These are phyloP conservation scores for Corbicula japonica DNA, from an alignment of 2,888 invertebrate species.

Conservation along the genomic window DNA sequence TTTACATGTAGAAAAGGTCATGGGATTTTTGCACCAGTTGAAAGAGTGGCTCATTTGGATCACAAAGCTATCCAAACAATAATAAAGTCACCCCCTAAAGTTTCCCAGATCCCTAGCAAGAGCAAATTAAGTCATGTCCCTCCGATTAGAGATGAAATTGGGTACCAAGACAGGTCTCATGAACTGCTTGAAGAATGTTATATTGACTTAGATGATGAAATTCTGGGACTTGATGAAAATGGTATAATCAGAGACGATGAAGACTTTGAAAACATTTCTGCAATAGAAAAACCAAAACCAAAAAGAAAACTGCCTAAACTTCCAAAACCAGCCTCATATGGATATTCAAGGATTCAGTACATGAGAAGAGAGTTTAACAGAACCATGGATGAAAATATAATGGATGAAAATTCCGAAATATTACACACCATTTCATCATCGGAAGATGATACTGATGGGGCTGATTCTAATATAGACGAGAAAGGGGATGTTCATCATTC, in stretches of 20 bases:
- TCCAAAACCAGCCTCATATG: slow-evolving; percentile 50
- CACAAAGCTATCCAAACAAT: slow-evolving; percentile 35
- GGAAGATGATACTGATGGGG: slow-evolving; percentile 33
- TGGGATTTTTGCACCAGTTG: slow-evolving; percentile 90
- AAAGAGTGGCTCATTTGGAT: slow-evolving; percentile 87
- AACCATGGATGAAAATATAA: slow-evolving; percentile 28
- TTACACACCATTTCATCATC: slow-evolving; percentile 26
- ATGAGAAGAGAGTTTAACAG: slow-evolving; percentile 26
- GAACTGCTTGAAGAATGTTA: slow-evolving; percentile 62
- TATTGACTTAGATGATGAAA: slow-evolving; percentile 52
- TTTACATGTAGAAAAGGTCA: slow-evolving; percentile 89
- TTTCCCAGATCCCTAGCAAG: slow-evolving; percentile 61
- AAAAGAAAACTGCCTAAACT: slow-evolving; percentile 56
- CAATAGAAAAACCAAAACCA: slow-evolving; percentile 20
- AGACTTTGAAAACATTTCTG: slow-evolving; percentile 25
- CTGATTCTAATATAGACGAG: slow-evolving; percentile 26
- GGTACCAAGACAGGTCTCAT: slow-evolving; percentile 44
- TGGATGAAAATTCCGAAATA: slow-evolving; percentile 55
- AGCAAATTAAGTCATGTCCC: slow-evolving; percentile 42
- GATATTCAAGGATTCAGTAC: slow-evolving; percentile 43
- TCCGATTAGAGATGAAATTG: slow-evolving; percentile 48
- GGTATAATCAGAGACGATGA: slow-evolving; percentile 61
- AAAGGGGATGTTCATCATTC: slow-evolving; percentile 40
- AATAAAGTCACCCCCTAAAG: slow-evolving; percentile 45
- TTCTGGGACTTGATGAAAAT: slow-evolving; percentile 59